Base-by-base conservation (phyloP, 2,888 invertebrate species). In the Drosophila nigritarsus region DNA sequence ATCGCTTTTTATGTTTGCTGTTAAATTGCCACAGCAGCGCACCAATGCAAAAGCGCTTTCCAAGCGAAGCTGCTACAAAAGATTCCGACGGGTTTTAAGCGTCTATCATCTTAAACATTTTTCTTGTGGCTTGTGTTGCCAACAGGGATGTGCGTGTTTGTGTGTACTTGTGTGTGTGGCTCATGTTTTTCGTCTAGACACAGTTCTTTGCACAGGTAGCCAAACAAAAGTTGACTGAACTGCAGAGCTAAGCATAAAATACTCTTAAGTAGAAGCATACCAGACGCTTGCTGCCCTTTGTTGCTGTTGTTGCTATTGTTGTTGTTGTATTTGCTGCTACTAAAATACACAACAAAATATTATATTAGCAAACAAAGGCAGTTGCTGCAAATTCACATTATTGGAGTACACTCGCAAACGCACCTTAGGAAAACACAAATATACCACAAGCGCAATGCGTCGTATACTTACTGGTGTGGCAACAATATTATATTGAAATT, bases 321-420 rank as follows among this genome's bases (percentile, higher is more conserved):
- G 38, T 4, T 38, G 15, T 8, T 45, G 45, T 15, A 24, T 7
- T 45, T 45, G 45, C 24, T 24, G 8, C 45, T 15, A 45, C 63
- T 53, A 78, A 78, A 59, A 84, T 59, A 82, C 72, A 74, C 78
- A 67, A 79, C 82, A 83, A 83, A 82, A 84, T 83, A 79, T 83
- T 84, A 72, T 87, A 83, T 83, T 87, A 85, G 87, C 85, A 87
- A 83, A 83, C 88, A 83, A 84, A 87, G 68, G 87, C 83, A 83
- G 82, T 73, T 87, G 82, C 65, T 73, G 78, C 59, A 80, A 70
- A 69, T 74, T 64, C 64, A 59, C 50, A 68, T 29, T 55, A 51
- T 53, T 20, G 45, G 13, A 7, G 20, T 20, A 65, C 51, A 40
- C 53, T 55, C 60, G 34, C 36, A 53, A 48, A 36, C 34, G 34